Percentiles rank a stretch among this genome's conserved stretches.
Conservation (phyloP, 2,113 vertebrate species). For the Gallinago undulata region DNA sequence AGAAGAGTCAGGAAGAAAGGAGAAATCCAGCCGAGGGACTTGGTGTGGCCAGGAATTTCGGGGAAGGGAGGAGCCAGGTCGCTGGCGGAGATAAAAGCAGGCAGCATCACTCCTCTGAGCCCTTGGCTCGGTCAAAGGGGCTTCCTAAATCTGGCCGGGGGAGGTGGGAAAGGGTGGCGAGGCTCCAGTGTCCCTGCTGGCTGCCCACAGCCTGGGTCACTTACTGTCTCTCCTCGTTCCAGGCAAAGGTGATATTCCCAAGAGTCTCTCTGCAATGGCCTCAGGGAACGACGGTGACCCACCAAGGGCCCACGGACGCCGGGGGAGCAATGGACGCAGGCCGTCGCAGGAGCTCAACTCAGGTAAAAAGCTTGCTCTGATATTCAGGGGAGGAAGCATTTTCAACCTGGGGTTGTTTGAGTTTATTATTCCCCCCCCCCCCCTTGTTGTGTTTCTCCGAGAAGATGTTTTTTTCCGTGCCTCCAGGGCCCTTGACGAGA, state of each 20-base stretch:
- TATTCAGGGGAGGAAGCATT: neutral
- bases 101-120: neutral
- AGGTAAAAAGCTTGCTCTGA: neutral
- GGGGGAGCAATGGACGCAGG: neutral
- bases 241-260: neutral
- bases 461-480: neutral
- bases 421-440: neutral
- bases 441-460: neutral
- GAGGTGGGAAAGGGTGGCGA: accelerated
- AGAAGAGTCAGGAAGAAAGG: neutral
- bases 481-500: neutral
- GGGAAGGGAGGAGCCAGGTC: neutral
- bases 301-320: accelerated
- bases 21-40: neutral
- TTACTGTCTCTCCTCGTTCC: accelerated
- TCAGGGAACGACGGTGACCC: neutral
- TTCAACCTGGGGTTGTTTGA: neutral
- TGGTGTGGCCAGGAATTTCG: neutral
- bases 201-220: neutral
- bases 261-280: conserved; percentile 36
- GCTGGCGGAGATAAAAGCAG: neutral
- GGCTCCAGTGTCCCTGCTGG: too few species aligned
- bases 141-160: neutral
- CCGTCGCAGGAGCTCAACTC: neutral
- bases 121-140: neutral